Evolutionary conservation across 2,113 vertebrate genomes (phyloP), one percentile per base, ranked within the genome.

Genomic region (Coturnix japonica): DNA sequence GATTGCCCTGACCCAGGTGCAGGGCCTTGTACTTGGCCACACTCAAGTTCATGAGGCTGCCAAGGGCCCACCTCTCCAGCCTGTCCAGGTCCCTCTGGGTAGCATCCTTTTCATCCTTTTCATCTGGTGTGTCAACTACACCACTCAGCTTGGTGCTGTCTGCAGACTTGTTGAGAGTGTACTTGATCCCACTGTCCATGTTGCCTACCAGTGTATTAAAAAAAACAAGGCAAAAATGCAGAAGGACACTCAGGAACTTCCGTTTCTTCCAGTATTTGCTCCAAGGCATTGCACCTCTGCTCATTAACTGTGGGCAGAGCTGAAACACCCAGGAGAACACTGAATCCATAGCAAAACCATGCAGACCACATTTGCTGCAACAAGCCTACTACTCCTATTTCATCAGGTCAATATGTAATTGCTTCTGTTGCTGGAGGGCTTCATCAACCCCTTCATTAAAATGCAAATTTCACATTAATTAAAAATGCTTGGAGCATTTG

Each of bases 391-490:
- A 53, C 41, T 91, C 67, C 83, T 81, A 5, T 74, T 96, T 85
- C 51, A 0, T 87, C 78, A 67, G 46, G 85, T 85, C 14, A 13
- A 64, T 87, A 35, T 57, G 60, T 81, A 95, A 92, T 96, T 91
- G 81, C 77, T 91, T 74, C 87, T 92, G n/a, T 91, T 93, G 94
- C 94, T 87, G 78, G 56, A 87, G 67, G 96, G 94, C 75, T 91
- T 39, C 46, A 85, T 93, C 79, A 70, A 19, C n/a, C 30, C 51
- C 51, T 81, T 95, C 67, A 95, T 95, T 94, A 95, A 96, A 91
- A 94, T 94, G 91, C 47, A 94, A 80, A 94, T 93, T 93, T 95
- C 60, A 43, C 30, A 71, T 91, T 95, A 95, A 96, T 94, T 96
- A 95, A 94, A 95, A 96, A 67, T 89, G 81, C 87, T 91, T 51